Evolutionary conservation across 2,797 vertebrate species (phyloP).

Genomic region (Trematomus bernacchii): DNA sequence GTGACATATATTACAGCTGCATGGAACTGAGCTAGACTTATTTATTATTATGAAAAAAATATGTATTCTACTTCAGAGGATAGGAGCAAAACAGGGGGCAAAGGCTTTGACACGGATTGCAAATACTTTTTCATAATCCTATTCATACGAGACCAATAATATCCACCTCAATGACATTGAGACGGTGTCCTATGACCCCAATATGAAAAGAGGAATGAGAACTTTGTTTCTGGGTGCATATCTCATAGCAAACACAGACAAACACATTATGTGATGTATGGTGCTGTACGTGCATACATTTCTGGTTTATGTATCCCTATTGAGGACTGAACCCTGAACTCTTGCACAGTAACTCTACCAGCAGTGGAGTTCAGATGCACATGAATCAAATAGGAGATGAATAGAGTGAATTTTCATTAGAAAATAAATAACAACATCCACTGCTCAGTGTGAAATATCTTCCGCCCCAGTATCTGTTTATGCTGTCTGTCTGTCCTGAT

Average conservation of each 20-base stretch:
- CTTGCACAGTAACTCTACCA: not conserved
- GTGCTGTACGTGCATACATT: not conserved
- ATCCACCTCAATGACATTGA: not conserved
- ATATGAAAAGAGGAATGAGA: not conserved
- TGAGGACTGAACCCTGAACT: not conserved
- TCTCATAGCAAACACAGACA: not conserved
- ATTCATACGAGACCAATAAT: not conserved
- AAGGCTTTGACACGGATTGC: not conserved
- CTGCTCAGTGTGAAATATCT: not conserved
- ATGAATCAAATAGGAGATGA: constrained; percentile 12
- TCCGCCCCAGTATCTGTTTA: constrained; percentile 4
- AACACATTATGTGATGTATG: not conserved
- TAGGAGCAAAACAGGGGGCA: not conserved
- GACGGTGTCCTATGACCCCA: not conserved
- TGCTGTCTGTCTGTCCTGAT: constrained; percentile 1
- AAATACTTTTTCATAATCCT: not conserved
- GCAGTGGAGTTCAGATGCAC: constrained; percentile 4
- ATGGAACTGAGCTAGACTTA: not conserved
- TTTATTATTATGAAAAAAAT: not conserved
- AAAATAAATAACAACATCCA: not conserved
- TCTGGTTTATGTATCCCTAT: not conserved
- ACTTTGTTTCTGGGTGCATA: not conserved
- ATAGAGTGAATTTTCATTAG: not conserved
- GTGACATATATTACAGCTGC: not conserved
- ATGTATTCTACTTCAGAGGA: not conserved